phyloP scores from a whole-genome alignment of 1,140 invertebrate genomes.

The Brachionus paranguensis region DNA sequence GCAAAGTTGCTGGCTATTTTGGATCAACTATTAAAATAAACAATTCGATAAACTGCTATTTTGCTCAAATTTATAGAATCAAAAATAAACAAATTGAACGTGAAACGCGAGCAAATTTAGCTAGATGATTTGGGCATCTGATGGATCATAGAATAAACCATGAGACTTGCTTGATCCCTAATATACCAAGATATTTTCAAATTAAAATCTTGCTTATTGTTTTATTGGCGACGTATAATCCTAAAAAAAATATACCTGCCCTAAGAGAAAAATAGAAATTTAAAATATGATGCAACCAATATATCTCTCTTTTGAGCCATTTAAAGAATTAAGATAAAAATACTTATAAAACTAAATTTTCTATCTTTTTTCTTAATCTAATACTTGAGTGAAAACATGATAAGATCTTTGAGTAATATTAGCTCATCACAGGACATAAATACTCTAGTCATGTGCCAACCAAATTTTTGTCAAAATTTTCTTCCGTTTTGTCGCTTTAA shows the following conservation, averaged over 20 bases:
- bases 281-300: constrained; percentile 8
- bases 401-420: not conserved
- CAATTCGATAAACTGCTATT: not conserved
- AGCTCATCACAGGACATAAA: not conserved
- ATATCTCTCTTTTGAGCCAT: not conserved
- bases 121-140: not conserved
- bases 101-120: not conserved
- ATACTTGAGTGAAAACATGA: not conserved
- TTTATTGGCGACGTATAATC: not conserved
- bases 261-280: not conserved
- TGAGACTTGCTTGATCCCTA: not conserved
- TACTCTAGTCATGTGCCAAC: not conserved
- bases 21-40: not conserved
- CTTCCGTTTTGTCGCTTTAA: not conserved
- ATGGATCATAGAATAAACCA: not conserved
- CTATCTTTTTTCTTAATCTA: not conserved
- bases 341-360: not conserved
- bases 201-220: not conserved
- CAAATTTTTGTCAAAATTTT: not conserved
- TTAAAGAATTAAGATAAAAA: not conserved
- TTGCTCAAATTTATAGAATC: not conserved
- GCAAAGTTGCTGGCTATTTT: not conserved
- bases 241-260: constrained; percentile 13
- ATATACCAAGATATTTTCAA: not conserved
- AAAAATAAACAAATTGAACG: not conserved